Evolutionary conservation across 2,113 vertebrate genomes (phyloP).

Genomic region (Synchiropus splendidus): DNA sequence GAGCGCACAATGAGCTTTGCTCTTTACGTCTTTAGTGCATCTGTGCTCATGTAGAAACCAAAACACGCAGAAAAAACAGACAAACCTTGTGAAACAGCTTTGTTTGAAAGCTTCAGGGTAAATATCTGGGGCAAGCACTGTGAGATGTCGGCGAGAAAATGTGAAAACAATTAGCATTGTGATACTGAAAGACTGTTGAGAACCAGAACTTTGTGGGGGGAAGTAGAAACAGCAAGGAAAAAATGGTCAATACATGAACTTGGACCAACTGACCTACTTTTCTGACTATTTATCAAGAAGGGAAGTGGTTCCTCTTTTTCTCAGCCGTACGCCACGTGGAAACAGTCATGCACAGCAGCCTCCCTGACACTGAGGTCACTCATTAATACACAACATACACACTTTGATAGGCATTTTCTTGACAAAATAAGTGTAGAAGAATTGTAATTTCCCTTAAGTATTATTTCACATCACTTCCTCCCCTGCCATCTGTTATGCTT

Average conservation of each 20-base stretch:
- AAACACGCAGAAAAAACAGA: conserved; percentile 8
- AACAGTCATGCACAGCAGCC: conserved; percentile 29
- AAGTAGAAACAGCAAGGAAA: conserved; percentile 5
- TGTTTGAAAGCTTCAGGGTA: neutral
- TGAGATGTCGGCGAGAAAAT: conserved; percentile 1
- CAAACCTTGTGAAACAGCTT: neutral
- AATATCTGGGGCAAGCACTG: conserved; percentile 2
- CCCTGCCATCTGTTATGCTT: no score
- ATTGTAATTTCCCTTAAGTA: no score
- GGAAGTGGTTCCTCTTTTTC: conserved; percentile 14
- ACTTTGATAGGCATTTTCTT: no score
- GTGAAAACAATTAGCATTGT: neutral
- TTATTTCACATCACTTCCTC: no score
- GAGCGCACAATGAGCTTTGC: conserved; percentile 3
- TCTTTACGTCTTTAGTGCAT: conserved; percentile 3
- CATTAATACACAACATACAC: no score
- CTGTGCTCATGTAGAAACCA: conserved; percentile 6
- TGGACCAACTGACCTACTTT: conserved; percentile 36
- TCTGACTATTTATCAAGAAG: conserved; percentile 9
- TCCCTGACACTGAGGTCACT: neutral
- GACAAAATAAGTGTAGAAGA: no score
- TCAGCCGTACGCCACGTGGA: conserved; percentile 14
- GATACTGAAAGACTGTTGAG: neutral
- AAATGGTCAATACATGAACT: conserved; percentile 1
- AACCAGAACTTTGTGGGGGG: neutral